Base-by-base conservation (phyloP, 1,140 invertebrate genomes). In the Papilio machaon region DNA sequence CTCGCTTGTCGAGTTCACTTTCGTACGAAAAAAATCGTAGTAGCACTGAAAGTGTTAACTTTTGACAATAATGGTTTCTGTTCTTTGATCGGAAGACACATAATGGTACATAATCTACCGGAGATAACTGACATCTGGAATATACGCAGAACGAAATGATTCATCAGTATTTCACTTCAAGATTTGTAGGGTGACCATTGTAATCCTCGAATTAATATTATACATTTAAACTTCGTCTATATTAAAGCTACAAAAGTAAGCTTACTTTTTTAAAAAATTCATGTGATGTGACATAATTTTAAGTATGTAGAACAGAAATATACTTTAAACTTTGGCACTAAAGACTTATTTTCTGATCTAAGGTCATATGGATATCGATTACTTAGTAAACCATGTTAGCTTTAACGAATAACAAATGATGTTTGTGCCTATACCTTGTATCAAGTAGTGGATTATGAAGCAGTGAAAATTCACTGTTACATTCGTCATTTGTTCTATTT, bases 111-210 rank as follows among this genome's bases (percentile, higher is more conserved):
- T 54, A 54, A 76, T 73, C 70, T 35, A 30, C 47, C 47, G 46
- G 74, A 76, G 74, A 76, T 35, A 76, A 76, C 47, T 52, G n/a
- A 52, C 74, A 76, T 54, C 74, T 76, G 74, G 47, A 76, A 47
- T 74, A 74, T 54, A 52, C 19, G 46, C 19, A 17, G 52, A 76
- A 10, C 47, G 23, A 52, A 54, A 54, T 76, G 74, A 76, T 35
- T 76, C 74, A 76, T 76, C 74, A 35, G 46, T 76, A 52, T 52
- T 76, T 76, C 47, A 23, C 73, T 15, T 52, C 43, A 52, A 49
- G 47, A 76, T 76, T 52, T 47, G 2, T 52, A 76, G 43, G 43
- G 74, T 76, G 74, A 76, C 74, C 46, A 75, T 75, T 4, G 15
- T 15, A 70, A 13, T 70, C 7, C 2, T 35, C 13, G 30, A 70